Evolutionary conservation across 1,140 invertebrate species (phyloP).

Genomic region (Mactra quadrangularis): DNA sequence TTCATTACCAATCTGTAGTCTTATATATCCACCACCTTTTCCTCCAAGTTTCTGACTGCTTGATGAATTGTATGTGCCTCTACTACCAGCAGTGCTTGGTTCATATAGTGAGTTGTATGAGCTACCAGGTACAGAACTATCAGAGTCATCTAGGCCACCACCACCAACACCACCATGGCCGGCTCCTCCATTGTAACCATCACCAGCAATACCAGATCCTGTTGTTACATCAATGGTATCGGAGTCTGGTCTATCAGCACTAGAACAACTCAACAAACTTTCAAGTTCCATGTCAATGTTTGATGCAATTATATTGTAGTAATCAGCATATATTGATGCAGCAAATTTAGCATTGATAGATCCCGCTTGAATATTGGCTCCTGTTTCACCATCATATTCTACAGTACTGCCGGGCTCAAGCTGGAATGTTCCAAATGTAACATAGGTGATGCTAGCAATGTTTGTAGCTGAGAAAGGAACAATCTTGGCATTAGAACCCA

Average conservation of each 20-base stretch:
- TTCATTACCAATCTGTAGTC: constrained; percentile 66
- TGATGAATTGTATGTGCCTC: constrained; percentile 48
- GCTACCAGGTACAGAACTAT: constrained; percentile 30
- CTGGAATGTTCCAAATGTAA: constrained; percentile 74
- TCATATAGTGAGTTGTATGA: constrained; percentile 74
- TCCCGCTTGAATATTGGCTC: constrained; percentile 74
- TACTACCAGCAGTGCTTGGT: constrained; percentile 73
- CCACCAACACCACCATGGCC: constrained; percentile 76
- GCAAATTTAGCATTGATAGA: constrained; percentile 71
- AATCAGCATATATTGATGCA: constrained; percentile 71
- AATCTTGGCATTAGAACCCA: constrained; percentile 71
- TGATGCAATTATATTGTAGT: constrained; percentile 73
- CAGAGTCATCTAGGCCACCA: constrained; percentile 27
- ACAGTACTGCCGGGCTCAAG: constrained; percentile 73
- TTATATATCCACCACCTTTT: constrained; percentile 72
- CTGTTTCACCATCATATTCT: constrained; percentile 74
- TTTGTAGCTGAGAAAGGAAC: constrained; percentile 68
- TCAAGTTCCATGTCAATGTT: constrained; percentile 71
- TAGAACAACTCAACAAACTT: constrained; percentile 70
- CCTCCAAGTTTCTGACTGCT: constrained; percentile 59
- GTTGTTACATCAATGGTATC: constrained; percentile 65
- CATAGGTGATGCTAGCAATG: constrained; percentile 60
- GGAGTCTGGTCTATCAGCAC: constrained; percentile 66
- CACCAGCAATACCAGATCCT: constrained; percentile 57
- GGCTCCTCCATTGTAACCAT: constrained; percentile 67